These are phyloP conservation scores for Hypotaenidia okinawae DNA, from an alignment of 2,797 vertebrate species.

Conservation along the genomic window DNA sequence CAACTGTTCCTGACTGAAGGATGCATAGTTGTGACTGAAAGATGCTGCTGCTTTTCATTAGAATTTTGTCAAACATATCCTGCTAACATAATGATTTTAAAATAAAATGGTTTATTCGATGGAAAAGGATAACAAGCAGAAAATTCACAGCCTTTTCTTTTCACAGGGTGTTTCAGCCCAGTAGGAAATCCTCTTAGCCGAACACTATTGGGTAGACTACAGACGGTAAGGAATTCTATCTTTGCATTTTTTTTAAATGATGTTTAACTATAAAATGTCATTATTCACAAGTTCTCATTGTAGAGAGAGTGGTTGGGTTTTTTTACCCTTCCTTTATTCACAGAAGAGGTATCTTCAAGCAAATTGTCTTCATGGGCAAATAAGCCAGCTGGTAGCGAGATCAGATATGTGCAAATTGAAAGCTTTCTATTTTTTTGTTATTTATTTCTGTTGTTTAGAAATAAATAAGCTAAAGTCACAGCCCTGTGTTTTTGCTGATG, in stretches of 20 bases:
- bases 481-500: not conserved
- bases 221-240: conserved; percentile 82
- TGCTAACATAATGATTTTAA: conserved; percentile 72
- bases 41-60: conserved; percentile 69
- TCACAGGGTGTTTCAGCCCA: conserved; percentile 85
- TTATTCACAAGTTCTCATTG: conserved; percentile 54
- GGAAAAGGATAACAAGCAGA: conserved; percentile 70
- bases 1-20: conserved; percentile 73
- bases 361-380: conserved; percentile 34
- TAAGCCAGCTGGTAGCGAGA: conserved; percentile 22
- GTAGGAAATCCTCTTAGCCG: conserved; percentile 82
- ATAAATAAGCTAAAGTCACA: not conserved
- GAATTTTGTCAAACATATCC: conserved; percentile 61
- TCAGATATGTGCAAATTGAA: conserved; percentile 18
- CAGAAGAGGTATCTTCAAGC: conserved; percentile 34
- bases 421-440: not conserved
- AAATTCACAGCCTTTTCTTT: conserved; percentile 74
- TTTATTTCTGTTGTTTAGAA: conserved; percentile 20
- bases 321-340: conserved; percentile 20
- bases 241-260: conserved; percentile 58
- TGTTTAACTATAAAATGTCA: conserved; percentile 50
- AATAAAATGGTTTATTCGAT: conserved; percentile 74
- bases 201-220: conserved; percentile 79
- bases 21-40: conserved; percentile 62
- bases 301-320: not conserved